These are phyloP conservation scores for Piscicola geometra DNA, from an alignment of 2,888 invertebrate genomes.

Conservation along the genomic window DNA sequence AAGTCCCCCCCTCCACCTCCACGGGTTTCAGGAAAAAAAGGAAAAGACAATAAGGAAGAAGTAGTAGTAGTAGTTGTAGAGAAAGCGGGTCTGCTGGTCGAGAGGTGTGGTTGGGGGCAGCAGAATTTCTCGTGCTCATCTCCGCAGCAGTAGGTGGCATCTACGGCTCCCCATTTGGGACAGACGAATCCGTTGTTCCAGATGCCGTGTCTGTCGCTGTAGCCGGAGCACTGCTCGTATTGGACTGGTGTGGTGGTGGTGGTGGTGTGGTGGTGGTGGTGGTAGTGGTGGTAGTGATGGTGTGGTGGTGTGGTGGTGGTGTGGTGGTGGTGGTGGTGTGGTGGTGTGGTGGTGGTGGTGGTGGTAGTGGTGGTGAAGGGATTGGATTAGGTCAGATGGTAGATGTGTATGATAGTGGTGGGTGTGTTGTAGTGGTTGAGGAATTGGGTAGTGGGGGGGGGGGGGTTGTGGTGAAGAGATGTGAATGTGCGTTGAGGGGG, in stretches of 20 bases:
- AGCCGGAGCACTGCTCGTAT: conserved; percentile 41
- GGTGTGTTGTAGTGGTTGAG: neutral
- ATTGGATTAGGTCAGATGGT: neutral
- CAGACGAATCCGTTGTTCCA: conserved; percentile 45
- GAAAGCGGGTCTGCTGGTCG: neutral
- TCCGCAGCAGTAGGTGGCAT: conserved; percentile 37
- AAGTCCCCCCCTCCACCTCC: no score
- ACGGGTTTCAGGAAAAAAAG: neutral
- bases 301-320: neutral
- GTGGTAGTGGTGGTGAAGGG: neutral
- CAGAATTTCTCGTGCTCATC: conserved; percentile 38
- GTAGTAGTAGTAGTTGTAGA: neutral
- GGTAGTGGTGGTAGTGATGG: neutral
- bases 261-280: neutral
- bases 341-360: no score
- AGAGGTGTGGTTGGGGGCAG: conserved; percentile 35
- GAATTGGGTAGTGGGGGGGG: neutral
- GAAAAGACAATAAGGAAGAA: neutral
- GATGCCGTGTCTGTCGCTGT: conserved; percentile 40
- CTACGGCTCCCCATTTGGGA: conserved; percentile 40
- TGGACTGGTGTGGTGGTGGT: neutral
- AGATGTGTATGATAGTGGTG: neutral
- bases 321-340: neutral
- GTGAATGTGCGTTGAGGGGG: neutral
- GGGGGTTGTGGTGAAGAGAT: neutral